Evolutionary conservation across 1,140 invertebrate genomes (phyloP).

Genomic region (Melipona quadrifasciata): DNA sequence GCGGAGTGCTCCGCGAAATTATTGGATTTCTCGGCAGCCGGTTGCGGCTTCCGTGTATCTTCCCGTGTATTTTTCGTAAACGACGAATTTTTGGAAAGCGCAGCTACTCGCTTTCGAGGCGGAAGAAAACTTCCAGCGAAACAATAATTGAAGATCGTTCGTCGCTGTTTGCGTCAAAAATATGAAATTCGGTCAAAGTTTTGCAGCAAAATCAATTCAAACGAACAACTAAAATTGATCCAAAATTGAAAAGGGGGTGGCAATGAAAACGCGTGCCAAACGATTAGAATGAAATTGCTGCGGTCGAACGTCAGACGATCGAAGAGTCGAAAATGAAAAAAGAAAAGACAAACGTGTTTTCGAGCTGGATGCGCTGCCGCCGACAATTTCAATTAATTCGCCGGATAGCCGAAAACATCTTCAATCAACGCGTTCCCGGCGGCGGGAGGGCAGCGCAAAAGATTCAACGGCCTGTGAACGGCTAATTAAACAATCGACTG

Average conservation of each 20-base stretch:
- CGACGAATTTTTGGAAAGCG: background rate
- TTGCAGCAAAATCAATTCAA: too few relatives aligned
- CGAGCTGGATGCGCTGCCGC: background rate
- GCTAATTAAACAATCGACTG: conserved; percentile 48
- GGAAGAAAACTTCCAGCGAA: too few relatives aligned
- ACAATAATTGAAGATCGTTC: too few relatives aligned
- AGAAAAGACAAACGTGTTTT: background rate
- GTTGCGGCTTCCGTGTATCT: background rate
- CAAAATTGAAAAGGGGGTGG: too few relatives aligned
- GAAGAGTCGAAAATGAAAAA: background rate
- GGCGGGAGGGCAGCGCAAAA: conserved; percentile 5
- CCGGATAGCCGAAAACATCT: background rate
- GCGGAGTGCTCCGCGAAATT: background rate
- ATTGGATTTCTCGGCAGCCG: background rate
- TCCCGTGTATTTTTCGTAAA: background rate
- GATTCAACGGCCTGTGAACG: background rate
- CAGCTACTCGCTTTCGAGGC: background rate
- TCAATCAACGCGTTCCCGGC: conserved; percentile 12
- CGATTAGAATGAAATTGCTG: background rate
- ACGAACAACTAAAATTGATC: too few relatives aligned
- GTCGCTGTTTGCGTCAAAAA: too few relatives aligned
- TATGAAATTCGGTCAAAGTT: too few relatives aligned
- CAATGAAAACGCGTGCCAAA: too few relatives aligned
- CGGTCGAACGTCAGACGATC: background rate
- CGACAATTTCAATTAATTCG: conserved; percentile 20